Base-by-base conservation (phyloP, 2,888 invertebrate genomes). In the Coremacera marginata region DNA sequence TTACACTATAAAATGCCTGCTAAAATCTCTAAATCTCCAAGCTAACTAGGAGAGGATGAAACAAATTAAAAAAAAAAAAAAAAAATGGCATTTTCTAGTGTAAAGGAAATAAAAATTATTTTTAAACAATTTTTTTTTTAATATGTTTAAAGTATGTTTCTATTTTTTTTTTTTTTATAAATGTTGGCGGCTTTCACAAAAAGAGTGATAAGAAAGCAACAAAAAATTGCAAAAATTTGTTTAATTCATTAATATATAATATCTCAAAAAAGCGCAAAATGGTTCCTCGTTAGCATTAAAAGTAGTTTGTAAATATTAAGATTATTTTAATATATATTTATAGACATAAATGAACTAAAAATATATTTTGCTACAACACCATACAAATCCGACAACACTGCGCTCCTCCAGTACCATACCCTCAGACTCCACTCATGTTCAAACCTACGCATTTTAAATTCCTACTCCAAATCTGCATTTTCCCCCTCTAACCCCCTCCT, bases 231-330 rank as follows among this genome's bases (percentile, higher is more conserved):
- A 81, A 82, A 82, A 77, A 78, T 74, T 76, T 37, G 14, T 57
- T 14, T 79, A 84, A 84, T 82, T 81, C 62, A 75, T 76, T 70
- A 67, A 75, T 9, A 44, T 55, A 55, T 14, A 34, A 78, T 75
- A 62, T 55, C 75, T 76, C 25, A 78, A 80, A 79, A 79, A 82
- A 78, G 86, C 78, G 78, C 63, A 80, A 80, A 79, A 80, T 82
- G 78, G 87, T 86, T 86, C 87, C 86, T 86, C 86, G 84, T 85
- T 87, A 86, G 86, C 82, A 77, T 86, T 85, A 81, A 78, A 80
- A 80, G 78, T 86, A 85, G 84, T 81, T 83, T 79, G 67, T 86
- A 82, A 82, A 86, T 77, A 83, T 82, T 82, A 81, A 82, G 78
- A 80, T 27, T 68, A 51, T 70, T 25, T 9, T 7, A 19, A 9